Evolutionary conservation across 2,888 invertebrate genomes (phyloP), one percentile per base, ranked within the genome.

Genomic region (Pachydiplax longipennis): DNA sequence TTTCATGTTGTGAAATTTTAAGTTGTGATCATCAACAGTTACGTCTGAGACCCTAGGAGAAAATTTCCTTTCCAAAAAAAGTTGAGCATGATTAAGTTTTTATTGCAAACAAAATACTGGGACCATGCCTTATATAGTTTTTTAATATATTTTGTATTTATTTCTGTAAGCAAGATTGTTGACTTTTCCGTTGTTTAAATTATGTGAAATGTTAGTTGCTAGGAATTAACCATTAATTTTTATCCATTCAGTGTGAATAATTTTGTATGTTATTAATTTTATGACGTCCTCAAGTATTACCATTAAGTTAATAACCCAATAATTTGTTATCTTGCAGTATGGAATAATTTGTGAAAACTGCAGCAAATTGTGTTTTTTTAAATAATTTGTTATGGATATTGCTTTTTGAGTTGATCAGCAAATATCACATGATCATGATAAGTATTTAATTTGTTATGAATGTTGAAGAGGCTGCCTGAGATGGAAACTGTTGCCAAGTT

Each of bases 111-210:
- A 87, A 87, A 87, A 61, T 87, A 87, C 58, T 61, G 87, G 87
- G 87, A 87, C 87, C 87, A 87, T 87, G 37, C 35, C 58, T 53
- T 25, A 87, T 35, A 61, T 87, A 87, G 58, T 87, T 53, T 53
- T 83, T 87, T 87, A 87, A 87, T 87, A 87, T 87, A 87, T 87
- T 87, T 87, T 87, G 87, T 87, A 87, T 87, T 87, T 87, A 87
- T 87, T 87, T 58, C 87, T 87, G 87, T 58, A 61, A 87, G 35
- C 58, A 58, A 87, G 87, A 87, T 22, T 87, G 53, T 53, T 87
- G 53, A 87, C 53, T 53, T 87, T 58, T 87, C 58, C 12, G 53
- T 87, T 87, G 87, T 87, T 53, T 87, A 87, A 87, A 87, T 87
- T 87, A 87, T 87, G 87, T 48, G 8, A 37, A 87, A 87, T 37